A percentile compares a stretch with the other conserved stretches of the same genome.
phyloP scores from a whole-genome alignment of 2,797 vertebrate species.

The Perodicticus potto region DNA sequence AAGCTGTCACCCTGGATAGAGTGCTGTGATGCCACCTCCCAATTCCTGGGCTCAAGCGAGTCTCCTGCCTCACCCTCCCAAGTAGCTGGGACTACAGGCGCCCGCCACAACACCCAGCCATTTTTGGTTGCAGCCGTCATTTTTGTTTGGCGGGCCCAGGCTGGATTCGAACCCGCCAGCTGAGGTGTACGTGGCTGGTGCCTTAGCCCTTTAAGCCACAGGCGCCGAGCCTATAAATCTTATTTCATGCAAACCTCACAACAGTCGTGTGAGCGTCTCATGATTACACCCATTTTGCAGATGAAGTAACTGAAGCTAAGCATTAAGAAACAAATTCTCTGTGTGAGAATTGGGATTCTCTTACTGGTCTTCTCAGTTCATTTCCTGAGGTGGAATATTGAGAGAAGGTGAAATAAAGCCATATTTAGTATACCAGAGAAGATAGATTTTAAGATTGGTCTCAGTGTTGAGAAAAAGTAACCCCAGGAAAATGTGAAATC shows the following conservation, averaged over 20 bases:
- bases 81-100: too few species aligned
- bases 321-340: background rate
- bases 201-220: too few species aligned
- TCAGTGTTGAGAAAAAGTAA: constrained; percentile 50
- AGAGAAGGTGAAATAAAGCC: constrained; percentile 47
- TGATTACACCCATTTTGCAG: background rate
- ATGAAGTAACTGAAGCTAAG: constrained; percentile 20
- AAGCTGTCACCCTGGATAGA: too few species aligned
- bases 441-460: background rate
- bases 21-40: too few species aligned
- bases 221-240: background rate
- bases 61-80: too few species aligned
- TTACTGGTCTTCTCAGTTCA: background rate
- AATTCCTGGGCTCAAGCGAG: too few species aligned
- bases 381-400: constrained; percentile 36
- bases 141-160: too few species aligned
- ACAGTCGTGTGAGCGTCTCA: accelerated
- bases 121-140: too few species aligned
- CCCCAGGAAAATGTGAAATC: constrained; percentile 64
- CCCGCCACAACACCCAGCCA: too few species aligned
- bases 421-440: background rate
- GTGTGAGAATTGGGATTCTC: background rate
- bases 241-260: background rate
- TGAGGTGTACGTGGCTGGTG: too few species aligned
- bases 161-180: too few species aligned